Conservation (phyloP, 2,888 invertebrate genomes). For the Drosophila setosimentum region DNA sequence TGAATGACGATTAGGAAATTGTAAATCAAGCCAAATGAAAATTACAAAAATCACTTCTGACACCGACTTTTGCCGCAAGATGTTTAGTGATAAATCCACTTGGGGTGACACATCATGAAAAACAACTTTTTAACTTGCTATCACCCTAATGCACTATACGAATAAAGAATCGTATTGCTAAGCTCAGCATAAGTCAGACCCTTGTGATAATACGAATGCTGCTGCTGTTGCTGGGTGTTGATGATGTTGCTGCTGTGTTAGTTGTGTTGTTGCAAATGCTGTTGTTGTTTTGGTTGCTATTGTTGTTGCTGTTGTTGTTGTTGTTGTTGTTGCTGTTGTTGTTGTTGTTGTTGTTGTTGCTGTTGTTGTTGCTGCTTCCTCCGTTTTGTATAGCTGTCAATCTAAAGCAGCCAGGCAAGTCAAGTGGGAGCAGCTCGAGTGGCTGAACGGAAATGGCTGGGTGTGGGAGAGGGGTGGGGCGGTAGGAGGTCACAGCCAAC, state of each 20-base stretch:
- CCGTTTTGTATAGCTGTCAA: constrained; percentile 52
- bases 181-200: constrained; percentile 46
- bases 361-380: constrained; percentile 18
- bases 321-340: constrained; percentile 6
- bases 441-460: constrained; percentile 1
- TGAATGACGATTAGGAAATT: constrained; percentile 22
- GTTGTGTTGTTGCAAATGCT: constrained; percentile 15
- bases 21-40: constrained; percentile 47
- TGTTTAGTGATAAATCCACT: constrained; percentile 72
- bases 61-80: constrained; percentile 53
- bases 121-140: constrained; percentile 65
- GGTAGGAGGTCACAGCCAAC: not conserved
- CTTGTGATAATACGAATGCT: constrained; percentile 21
- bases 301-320: not conserved
- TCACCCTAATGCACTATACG: constrained; percentile 56
- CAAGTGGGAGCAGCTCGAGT: constrained; percentile 40
- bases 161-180: constrained; percentile 57
- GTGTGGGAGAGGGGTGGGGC: too few species aligned
- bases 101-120: constrained; percentile 70
- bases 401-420: constrained; percentile 41
- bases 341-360: not conserved
- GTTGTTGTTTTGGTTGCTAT: constrained; percentile 3
- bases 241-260: constrained; percentile 13
- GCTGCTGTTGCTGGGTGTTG: constrained; percentile 10
- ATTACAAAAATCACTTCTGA: constrained; percentile 62